Base-by-base conservation (phyloP, 1,140 invertebrate species). In the Drosophila serrata region DNA sequence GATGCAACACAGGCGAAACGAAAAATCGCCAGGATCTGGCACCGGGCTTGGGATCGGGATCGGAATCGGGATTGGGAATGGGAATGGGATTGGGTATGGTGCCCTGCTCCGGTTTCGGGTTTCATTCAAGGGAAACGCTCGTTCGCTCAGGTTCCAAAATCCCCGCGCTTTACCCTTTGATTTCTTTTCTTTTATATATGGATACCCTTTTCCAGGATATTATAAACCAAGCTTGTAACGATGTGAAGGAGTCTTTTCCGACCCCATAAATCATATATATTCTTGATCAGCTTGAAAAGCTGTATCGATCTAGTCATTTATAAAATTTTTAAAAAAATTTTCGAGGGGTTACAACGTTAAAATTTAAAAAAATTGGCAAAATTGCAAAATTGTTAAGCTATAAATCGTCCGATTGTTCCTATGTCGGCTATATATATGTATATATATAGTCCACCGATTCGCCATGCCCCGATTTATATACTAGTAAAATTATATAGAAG, bases 91-190 rank as follows among this genome's bases (percentile, higher is more conserved):
- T 56, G n/a, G 49, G 46, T 13, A 31, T 37, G 56, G 73, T 59
- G 58, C 42, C 42, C 42, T 75, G 76, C 39, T 19, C 22, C 24
- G 90, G 90, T 91, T 90, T 92, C 79, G 63, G 69, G 62, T 92
- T 92, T 90, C 90, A 90, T 92, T 92, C 90, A 87, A 72, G 51
- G 87, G 82, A 90, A 91, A 68, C 60, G 67, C 55, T 59, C 24
- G 31, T 19, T 35, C 35, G 49, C 46, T 76, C 53, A 42, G 62
- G 62, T 22, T 35, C 49, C 49, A 75, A 59, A 33, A 43, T 24
- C n/a, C 35, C 57, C 33, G 12, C 45, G 6, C 27, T 31, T 31
- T 31, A 13, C 48, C 15, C 40, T 33, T 46, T 11, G 0, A 4
- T 11, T 1, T 4, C 17, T 12, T 8, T n/a, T 48, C 17, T 6